Conservation (phyloP, 1,140 invertebrate species). For the Apis cerana region DNA sequence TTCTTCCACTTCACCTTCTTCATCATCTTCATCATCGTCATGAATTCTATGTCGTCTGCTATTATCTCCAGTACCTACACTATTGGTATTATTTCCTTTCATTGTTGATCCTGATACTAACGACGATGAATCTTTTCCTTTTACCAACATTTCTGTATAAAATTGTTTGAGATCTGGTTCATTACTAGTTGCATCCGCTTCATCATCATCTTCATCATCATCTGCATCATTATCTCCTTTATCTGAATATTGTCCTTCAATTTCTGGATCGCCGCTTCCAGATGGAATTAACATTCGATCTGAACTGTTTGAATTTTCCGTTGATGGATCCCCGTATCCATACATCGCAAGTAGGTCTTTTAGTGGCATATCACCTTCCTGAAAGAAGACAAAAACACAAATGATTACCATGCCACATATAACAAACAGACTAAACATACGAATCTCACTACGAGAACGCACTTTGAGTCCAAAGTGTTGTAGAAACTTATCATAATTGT, state of each 20-base stretch:
- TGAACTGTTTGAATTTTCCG: constrained; percentile 76
- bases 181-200: constrained; percentile 72
- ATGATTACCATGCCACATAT: constrained; percentile 58
- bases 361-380: constrained; percentile 95
- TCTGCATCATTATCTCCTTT: constrained; percentile 79
- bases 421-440: constrained; percentile 56
- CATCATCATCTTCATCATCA: constrained; percentile 79
- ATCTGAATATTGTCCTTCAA: constrained; percentile 65
- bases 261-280: constrained; percentile 73
- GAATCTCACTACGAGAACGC: constrained; percentile 69
- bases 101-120: constrained; percentile 48
- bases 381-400: constrained; percentile 56
- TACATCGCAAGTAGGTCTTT: constrained; percentile 95
- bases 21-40: constrained; percentile 66
- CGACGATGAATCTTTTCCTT: constrained; percentile 78
- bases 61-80: constrained; percentile 29
- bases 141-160: constrained; percentile 82
- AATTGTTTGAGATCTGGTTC: constrained; percentile 80
- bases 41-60: constrained; percentile 49
- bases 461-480: constrained; percentile 69
- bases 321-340: constrained; percentile 83
- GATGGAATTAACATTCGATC: constrained; percentile 69
- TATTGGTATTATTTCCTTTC: constrained; percentile 60
- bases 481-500: constrained; percentile 69
- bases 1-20: constrained; percentile 63